Base-by-base conservation (phyloP, 2,888 invertebrate genomes). In the Bellardia pandia region DNA sequence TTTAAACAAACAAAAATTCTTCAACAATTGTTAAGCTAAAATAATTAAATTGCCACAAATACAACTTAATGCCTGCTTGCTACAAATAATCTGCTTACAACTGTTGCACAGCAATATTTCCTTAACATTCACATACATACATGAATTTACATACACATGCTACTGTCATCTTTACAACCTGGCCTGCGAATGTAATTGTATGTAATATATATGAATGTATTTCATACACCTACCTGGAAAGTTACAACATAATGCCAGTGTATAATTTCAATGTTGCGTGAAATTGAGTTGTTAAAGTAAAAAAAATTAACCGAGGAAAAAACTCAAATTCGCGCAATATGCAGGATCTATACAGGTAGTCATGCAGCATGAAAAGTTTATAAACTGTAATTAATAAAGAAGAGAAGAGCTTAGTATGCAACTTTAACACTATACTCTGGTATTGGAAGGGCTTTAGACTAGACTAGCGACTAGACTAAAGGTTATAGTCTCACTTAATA, bases 251-350 rank as follows among this genome's bases (percentile, higher is more conserved):
- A 45, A 62, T 48, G 75, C 11, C 33, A 30, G 48, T 48, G 60
- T 30, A 75, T 37, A 37, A 48, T 75, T 48, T 75, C 48, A 75
- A 62, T 75, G 75, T 75, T 75, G 75, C 75, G 37, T 75, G 75
- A 75, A 75, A 75, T 75, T 75, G 75, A 75, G 33, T 75, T 75
- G 60, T 48, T 33, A 75, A 45, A 37, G 48, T 6, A 62, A 48
- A 69, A 45, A 48, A 30, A 69, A 30, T 23, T 1, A 23, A 56
- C 5, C 5, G n/a, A 51, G 13, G 3, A 6, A 64, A 64, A 66
- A 2, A 40, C 7, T 37, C 3, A 7, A 33, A 62, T n/a, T 14
- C 2, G 0, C 11, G 23, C 6, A 66, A 66, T 16, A 66, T 16
- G 45, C 4, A 64, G 30, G 4, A 58, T 58, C 4, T 58, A 23